Percentiles rank a stretch among this genome's conserved stretches.
Conservation (phyloP, 1,140 invertebrate species). For the Dolichoris vasculosae region DNA sequence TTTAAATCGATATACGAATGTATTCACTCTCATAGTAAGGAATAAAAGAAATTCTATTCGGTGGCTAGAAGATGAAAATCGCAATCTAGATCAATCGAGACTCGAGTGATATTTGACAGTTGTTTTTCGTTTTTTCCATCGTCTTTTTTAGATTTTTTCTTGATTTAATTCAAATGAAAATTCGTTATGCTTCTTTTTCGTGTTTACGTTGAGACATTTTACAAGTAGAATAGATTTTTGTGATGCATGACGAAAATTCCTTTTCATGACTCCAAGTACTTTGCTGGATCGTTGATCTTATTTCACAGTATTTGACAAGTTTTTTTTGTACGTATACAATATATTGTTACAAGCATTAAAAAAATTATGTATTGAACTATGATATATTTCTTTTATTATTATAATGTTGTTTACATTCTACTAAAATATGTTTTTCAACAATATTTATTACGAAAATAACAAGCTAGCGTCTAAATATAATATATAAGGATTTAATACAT, state of each 20-base stretch:
- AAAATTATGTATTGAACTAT: no score
- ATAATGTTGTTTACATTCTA: no score
- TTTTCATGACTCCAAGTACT: constrained; percentile 21
- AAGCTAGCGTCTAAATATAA: no score
- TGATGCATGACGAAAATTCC: constrained; percentile 10
- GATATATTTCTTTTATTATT: no score
- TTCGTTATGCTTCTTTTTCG: constrained; percentile 29
- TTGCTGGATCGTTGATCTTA: background rate
- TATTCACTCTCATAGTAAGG: constrained; percentile 7
- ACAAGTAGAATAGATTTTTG: background rate
- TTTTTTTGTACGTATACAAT: background rate
- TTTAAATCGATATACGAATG: constrained; percentile 38
- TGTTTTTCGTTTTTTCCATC: background rate
- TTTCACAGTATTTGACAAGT: background rate
- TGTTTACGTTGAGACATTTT: background rate
- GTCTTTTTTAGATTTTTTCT: constrained; percentile 31
- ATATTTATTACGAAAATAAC: no score
- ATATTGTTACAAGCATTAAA: background rate
- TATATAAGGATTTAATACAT: no score
- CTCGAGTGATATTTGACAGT: constrained; percentile 40
- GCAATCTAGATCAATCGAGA: constrained; percentile 29
- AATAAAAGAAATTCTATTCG: constrained; percentile 37
- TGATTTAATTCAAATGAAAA: constrained; percentile 33
- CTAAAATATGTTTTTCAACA: no score
- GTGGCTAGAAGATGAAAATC: background rate